These are phyloP conservation scores for Drosophila anomalata DNA, from an alignment of 2,888 invertebrate species.

Conservation along the genomic window DNA sequence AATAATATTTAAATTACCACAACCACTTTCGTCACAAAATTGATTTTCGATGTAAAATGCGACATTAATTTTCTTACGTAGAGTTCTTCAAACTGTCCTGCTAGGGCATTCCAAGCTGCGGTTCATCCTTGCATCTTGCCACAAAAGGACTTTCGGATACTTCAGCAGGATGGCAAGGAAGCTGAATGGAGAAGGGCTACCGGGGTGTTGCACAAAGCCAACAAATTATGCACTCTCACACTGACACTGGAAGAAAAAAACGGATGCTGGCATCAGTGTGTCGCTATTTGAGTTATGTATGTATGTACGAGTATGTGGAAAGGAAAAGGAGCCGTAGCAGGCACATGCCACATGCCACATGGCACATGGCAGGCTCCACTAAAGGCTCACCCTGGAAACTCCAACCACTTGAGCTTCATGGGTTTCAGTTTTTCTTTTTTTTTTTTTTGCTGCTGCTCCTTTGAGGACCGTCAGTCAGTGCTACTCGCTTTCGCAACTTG, in stretches of 20 bases:
- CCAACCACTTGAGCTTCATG: conserved; percentile 60
- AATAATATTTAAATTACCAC: no score
- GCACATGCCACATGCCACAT: conserved; percentile 13
- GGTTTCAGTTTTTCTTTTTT: conserved; percentile 17
- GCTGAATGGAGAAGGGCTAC: neutral
- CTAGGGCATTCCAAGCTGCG: neutral
- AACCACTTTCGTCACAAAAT: neutral
- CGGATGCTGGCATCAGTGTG: conserved; percentile 16
- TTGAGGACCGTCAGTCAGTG: conserved; percentile 42
- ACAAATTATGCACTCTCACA: conserved; percentile 73
- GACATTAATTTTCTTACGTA: no score
- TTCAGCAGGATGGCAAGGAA: neutral
- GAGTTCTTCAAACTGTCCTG: neutral
- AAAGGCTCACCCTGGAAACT: neutral
- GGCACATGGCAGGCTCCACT: conserved; percentile 6
- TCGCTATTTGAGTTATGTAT: conserved; percentile 69
- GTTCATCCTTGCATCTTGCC: neutral
- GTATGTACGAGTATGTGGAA: conserved; percentile 51
- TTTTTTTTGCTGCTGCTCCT: conserved; percentile 35
- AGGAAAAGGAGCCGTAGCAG: conserved; percentile 38
- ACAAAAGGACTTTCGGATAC: neutral
- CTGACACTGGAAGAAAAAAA: conserved; percentile 11
- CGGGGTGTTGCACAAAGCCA: conserved; percentile 67
- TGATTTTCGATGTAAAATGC: neutral
- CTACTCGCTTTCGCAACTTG: conserved; percentile 24